Percentiles rank a stretch among this genome's conserved stretches.
phyloP scores from a whole-genome alignment of 2,888 invertebrate genomes.

The Cactoblastis cactorum region DNA sequence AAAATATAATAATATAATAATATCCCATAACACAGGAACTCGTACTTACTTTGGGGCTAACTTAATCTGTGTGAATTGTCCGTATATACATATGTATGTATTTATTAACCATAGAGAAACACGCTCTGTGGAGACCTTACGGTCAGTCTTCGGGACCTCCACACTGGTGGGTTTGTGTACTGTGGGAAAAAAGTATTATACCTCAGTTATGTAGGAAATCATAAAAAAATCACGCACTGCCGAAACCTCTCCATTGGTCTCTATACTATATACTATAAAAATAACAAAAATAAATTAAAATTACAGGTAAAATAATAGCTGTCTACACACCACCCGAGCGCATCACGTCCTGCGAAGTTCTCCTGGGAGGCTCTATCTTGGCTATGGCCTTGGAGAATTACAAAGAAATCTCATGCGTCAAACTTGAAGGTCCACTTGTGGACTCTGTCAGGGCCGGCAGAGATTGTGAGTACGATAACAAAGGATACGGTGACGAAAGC shows the following conservation, averaged over 20 bases:
- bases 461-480: slow-evolving; percentile 77
- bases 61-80: too few relatives aligned
- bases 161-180: slow-evolving; percentile 87
- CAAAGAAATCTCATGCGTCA: slow-evolving; percentile 82
- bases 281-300: neutral
- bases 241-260: too few relatives aligned
- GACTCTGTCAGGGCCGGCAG: slow-evolving; percentile 55
- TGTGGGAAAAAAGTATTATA: too few relatives aligned
- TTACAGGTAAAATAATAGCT: slow-evolving; percentile 86
- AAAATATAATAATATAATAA: too few relatives aligned
- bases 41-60: too few relatives aligned
- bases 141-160: slow-evolving; percentile 89
- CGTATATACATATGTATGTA: too few relatives aligned
- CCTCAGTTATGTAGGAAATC: too few relatives aligned
- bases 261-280: too few relatives aligned
- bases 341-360: slow-evolving; percentile 87
- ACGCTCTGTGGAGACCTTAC: too few relatives aligned
- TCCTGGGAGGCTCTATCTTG: slow-evolving; percentile 84
- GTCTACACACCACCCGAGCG: slow-evolving; percentile 88
- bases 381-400: slow-evolving; percentile 84
- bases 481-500: slow-evolving; percentile 55
- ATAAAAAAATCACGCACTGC: too few relatives aligned
- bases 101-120: too few relatives aligned
- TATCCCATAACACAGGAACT: too few relatives aligned
- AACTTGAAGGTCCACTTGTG: slow-evolving; percentile 67